Conservation (phyloP, 2,113 vertebrate genomes). For the Clinocottus analis region DNA sequence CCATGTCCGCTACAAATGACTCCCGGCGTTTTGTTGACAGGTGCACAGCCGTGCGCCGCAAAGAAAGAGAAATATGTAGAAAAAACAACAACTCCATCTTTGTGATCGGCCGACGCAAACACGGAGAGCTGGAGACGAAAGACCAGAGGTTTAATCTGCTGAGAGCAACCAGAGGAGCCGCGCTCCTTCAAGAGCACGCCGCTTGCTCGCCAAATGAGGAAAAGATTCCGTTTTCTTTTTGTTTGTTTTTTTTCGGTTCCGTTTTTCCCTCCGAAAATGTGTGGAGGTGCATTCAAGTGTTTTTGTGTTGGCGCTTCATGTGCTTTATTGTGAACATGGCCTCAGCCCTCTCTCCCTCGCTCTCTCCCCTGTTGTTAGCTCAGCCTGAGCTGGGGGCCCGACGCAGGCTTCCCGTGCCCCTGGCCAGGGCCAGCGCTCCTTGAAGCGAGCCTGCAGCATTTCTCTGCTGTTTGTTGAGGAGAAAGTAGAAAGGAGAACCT, state of each 20-base stretch:
- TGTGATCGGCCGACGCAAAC: neutral
- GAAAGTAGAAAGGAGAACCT: constrained; percentile 66
- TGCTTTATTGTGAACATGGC: neutral
- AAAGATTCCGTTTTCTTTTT: neutral
- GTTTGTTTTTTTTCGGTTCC: neutral
- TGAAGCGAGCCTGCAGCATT: constrained; percentile 63
- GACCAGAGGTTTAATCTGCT: constrained; percentile 6
- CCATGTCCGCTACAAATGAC: neutral
- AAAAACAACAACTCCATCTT: neutral
- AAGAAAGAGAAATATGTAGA: neutral
- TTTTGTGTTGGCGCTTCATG: neutral
- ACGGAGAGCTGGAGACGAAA: neutral
- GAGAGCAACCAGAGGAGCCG: neutral
- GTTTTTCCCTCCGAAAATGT: too few species aligned
- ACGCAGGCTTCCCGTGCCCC: constrained; percentile 43
- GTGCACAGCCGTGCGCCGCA: neutral
- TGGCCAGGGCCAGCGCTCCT: constrained; percentile 58
- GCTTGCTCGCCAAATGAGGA: neutral
- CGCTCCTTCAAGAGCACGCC: neutral
- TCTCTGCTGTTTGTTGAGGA: constrained; percentile 74
- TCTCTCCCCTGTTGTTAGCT: constrained; percentile 40
- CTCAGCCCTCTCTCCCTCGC: neutral
- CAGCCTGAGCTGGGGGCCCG: constrained; percentile 45
- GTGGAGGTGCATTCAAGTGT: too few species aligned
- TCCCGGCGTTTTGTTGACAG: neutral